Evolutionary conservation across 2,888 invertebrate species (phyloP), one percentile per base, ranked within the genome.

Genomic region (Drosophila kanekoi): DNA sequence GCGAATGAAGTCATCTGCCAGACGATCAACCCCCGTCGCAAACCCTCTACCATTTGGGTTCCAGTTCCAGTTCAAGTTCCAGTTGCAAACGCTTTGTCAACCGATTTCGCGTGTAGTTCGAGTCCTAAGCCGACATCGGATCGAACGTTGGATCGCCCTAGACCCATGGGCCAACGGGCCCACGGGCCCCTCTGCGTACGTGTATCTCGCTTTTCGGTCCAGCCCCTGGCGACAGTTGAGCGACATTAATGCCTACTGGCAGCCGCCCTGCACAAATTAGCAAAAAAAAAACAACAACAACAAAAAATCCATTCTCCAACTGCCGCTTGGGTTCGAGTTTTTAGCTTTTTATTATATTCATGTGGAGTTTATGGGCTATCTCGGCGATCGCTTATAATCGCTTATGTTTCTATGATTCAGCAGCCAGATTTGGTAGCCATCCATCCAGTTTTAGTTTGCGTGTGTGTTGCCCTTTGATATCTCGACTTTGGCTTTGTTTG

Each of bases 341-440:
- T 58, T 10, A 53, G 37, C 43, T 49, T 54, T 54, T 49, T 60
- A 44, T 63, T 37, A 49, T 64, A 57, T 74, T 70, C 60, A 68
- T 59, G 56, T 58, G 57, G 62, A 81, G 47, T 48, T 66, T 79
- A 76, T 84, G 69, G 70, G 59, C 69, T 83, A 83, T 83, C 85
- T 74, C 64, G 53, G 45, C 64, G 61, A 72, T 70, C 87, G 85
- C 69, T 79, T 87, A 81, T 81, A 84, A 81, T 87, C 83, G 79
- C 75, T 83, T 73, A 80, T 86, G 77, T 87, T 84, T 83, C 87
- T 83, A 83, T 83, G 83, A 87, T 87, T 83, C 83, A 83, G 83
- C 82, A 81, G 77, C 72, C 65, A 65, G 66, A 81, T 75, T 77
- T 83, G 86, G 83, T 82, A 82, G 86, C 86, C 84, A 83, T 83